Evolutionary conservation across 1,140 invertebrate genomes (phyloP), one percentile per base, ranked within the genome.

Genomic region (Conus ventricosus): DNA sequence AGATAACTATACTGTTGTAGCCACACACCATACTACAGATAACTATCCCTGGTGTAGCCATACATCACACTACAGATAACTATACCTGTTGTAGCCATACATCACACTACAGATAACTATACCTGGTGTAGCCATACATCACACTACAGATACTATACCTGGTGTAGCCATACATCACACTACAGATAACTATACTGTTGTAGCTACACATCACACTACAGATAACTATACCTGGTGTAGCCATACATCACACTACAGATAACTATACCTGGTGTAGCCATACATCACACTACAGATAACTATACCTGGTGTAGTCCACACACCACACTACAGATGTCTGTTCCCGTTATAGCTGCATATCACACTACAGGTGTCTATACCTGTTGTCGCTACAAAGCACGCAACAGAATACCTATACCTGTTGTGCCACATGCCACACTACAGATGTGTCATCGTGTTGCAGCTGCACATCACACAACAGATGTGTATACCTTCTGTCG

Each of bases 341-440:
- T 93, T 13, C 91, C 85, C 20, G 67, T 71, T 71, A 1, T 4
- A 71, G 20, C 67, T 71, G 20, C 67, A 71, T 20, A 71, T 71
- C 17, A 71, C 23, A n/a, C 67, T 71, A 20, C 6, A 71, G 67
- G 67, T 60, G 23, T 71, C 67, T n/a, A 71, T n/a, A 71, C 67
- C 67, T 71, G 67, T 71, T 71, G 20, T 71, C 11, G 0, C 86
- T 87, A 60, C 86, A 87, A 53, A 87, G 80, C 53, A 81, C 25
- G 10, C 51, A 57, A 39, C 13, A 89, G 15, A 39, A 90, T 89
- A 20, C 93, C 94, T n/a, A 93, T 94, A 20, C 90, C 83, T 71
- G 67, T 71, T 71, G 20, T 71, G 20, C 67, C 20, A n/a, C 67
- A 71, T 20, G 20, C 20, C 11, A 71, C 67, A n/a, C 67, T 71